Base-by-base conservation (phyloP, 35 echinoderm and acorn worm genomes). In the Holothuria glaberrima region DNA sequence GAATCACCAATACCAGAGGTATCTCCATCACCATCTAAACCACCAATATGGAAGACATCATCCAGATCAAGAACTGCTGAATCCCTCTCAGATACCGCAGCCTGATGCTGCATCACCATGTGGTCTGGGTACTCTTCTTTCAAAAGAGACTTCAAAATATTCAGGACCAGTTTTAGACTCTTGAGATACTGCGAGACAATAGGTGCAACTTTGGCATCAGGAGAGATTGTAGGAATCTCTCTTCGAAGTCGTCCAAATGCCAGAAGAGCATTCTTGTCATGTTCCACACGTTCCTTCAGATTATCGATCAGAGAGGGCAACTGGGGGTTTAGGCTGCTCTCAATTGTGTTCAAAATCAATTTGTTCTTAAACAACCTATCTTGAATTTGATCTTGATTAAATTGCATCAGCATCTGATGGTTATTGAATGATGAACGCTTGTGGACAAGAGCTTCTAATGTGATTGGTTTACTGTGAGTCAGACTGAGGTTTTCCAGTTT, bases 251-350 rank as follows among this genome's bases (percentile, higher is more conserved):
- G 88, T 29, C 93, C 91, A 69, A 98, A 98, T 3, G 96, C 80
- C 48, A 98, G 68, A 26, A 98, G 91, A n/a, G 96, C 96, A 76
- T 92, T 90, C 80, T 98, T 98, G 80, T 98, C 96, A 77, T 93
- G 68, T 67, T 98, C 96, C 1, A 98, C 94, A 17, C 96, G 59
- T 28, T 98, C 82, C 77, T 98, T 92, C 18, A 98, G 80, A 28
- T 61, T 95, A 29, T 86, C 33, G 34, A 98, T 71, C 84, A 98
- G 63, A 48, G 60, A 60, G 5, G 91, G 96, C 13, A 98, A 91
- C 52, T 94, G 87, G 27, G 83, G 76, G 61, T 91, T 95, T 33
- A 95, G 89, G 58, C 88, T 92, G 31, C 74, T 61, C 46, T 98
- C 96, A 28, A 98, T 89, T 16, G 91, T 91, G 69, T 98, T 98